These are phyloP conservation scores for Boulengeromyrus knoepffleri DNA, from an alignment of 2,113 vertebrate species.

Conservation along the genomic window DNA sequence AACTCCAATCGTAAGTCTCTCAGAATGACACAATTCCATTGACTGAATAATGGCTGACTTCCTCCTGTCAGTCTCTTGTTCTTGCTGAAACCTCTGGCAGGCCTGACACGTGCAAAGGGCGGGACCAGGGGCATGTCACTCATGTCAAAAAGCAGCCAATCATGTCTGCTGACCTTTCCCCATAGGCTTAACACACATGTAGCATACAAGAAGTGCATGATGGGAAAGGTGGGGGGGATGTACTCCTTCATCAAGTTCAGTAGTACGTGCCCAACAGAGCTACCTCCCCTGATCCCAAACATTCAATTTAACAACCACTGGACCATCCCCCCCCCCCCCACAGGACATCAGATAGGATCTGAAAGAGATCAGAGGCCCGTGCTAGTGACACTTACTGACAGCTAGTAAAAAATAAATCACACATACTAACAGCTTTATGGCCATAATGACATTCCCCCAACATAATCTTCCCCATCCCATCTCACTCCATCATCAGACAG, in stretches of 20 bases:
- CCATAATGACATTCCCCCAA: slow-evolving; percentile 40
- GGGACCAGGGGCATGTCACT: slow-evolving; percentile 46
- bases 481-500: not conserved
- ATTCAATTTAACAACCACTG: not conserved
- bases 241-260: not conserved
- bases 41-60: slow-evolving; percentile 84
- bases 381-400: slow-evolving; percentile 30
- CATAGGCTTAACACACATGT: not conserved
- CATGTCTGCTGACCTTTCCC: slow-evolving; percentile 13
- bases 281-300: not conserved
- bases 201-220: not conserved
- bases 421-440: slow-evolving; percentile 44
- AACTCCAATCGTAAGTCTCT: slow-evolving; percentile 72
- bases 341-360: not conserved
- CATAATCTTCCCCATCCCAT: not conserved
- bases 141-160: slow-evolving; percentile 42
- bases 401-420: slow-evolving; percentile 39
- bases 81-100: slow-evolving; percentile 16
- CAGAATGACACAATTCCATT: slow-evolving; percentile 78
- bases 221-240: not conserved
- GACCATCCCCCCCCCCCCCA: not conserved
- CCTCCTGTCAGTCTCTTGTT: slow-evolving; percentile 72
- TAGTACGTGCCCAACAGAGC: not conserved
- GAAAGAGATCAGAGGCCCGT: not conserved
- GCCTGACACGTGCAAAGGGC: slow-evolving; percentile 51